Evolutionary conservation across 2,888 invertebrate genomes (phyloP).

Genomic region (Cheilosia variabilis): DNA sequence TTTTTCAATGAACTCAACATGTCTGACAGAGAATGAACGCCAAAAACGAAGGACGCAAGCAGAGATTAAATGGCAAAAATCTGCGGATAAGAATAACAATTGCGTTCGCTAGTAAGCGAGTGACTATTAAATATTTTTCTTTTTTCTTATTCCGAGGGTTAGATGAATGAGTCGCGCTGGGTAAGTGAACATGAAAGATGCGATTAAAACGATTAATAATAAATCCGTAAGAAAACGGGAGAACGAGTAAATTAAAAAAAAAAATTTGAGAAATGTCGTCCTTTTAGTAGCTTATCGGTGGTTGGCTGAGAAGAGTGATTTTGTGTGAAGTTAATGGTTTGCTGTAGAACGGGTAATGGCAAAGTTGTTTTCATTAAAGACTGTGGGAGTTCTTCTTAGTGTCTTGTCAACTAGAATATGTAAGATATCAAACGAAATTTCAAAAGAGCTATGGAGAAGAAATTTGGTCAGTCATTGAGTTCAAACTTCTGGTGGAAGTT

Average conservation of each 20-base stretch:
- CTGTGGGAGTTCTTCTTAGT: background rate
- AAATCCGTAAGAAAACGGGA: slow-evolving; percentile 7
- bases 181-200: slow-evolving; percentile 44
- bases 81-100: slow-evolving; percentile 63
- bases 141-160: background rate
- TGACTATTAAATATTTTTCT: background rate
- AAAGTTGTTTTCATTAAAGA: background rate
- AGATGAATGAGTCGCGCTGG: slow-evolving; percentile 6
- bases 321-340: slow-evolving; percentile 16
- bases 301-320: background rate
- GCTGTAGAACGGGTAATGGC: background rate
- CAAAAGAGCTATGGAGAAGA: too few relatives aligned
- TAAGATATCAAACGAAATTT: too few relatives aligned
- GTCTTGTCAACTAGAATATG: too few relatives aligned
- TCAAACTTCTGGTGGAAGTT: too few relatives aligned
- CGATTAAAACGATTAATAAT: slow-evolving; percentile 61
- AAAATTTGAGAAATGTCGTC: background rate
- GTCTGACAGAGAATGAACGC: slow-evolving; percentile 29
- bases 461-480: too few relatives aligned
- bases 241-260: slow-evolving; percentile 15
- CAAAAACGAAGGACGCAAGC: slow-evolving; percentile 26
- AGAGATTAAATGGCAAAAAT: slow-evolving; percentile 65
- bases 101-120: slow-evolving; percentile 36
- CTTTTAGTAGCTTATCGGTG: slow-evolving; percentile 14
- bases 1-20: slow-evolving; percentile 60